These are phyloP conservation scores for Perognathus longimembris DNA, from an alignment of 2,113 vertebrate species.

Conservation along the genomic window DNA sequence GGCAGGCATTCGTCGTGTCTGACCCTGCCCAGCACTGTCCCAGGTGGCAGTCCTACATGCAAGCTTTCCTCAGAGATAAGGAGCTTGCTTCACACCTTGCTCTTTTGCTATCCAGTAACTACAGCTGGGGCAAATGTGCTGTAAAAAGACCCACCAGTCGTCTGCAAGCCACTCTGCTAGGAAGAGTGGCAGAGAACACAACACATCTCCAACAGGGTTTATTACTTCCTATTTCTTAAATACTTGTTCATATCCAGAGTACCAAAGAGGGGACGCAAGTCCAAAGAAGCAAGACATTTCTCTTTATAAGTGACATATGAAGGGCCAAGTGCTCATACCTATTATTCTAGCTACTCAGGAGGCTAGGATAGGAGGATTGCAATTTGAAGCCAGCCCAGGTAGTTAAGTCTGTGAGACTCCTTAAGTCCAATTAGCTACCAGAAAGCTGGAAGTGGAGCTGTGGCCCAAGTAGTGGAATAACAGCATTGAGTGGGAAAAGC, in stretches of 20 bases:
- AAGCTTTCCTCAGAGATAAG: constrained; percentile 29
- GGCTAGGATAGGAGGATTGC: no score
- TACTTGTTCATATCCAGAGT: background rate
- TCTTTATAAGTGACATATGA: background rate
- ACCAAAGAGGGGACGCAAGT: background rate
- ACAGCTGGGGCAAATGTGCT: background rate
- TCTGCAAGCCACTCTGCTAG: background rate
- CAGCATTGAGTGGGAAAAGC: no score
- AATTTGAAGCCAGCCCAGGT: no score
- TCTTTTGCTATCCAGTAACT: background rate
- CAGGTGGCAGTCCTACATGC: constrained; percentile 22
- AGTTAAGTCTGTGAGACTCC: no score
- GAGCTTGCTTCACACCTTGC: background rate
- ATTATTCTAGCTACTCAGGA: no score
- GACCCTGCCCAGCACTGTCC: background rate
- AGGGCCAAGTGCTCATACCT: no score
- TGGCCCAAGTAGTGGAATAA: no score
- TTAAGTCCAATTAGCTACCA: no score
- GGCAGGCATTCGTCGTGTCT: constrained; percentile 43
- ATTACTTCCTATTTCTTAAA: background rate
- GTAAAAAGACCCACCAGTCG: background rate
- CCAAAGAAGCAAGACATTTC: background rate
- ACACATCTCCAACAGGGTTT: background rate
- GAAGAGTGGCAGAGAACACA: background rate
- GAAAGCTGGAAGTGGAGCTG: no score